phyloP scores from a whole-genome alignment of 2,797 vertebrate genomes.

The Paguma larvata region DNA sequence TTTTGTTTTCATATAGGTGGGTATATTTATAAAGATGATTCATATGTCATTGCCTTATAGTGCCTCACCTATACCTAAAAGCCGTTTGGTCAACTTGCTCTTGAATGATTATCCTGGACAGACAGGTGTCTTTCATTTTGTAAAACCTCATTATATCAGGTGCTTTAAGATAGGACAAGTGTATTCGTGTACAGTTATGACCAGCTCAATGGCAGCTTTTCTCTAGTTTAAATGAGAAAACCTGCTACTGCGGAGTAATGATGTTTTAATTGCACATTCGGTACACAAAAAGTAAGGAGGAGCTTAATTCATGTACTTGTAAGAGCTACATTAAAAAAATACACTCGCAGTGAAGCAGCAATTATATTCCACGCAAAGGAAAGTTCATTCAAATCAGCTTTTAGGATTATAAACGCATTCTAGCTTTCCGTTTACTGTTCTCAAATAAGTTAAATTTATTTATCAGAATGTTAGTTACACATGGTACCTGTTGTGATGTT shows the following conservation, averaged over 20 bases:
- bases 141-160: conserved; percentile 68
- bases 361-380: conserved; percentile 75
- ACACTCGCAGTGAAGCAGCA: conserved; percentile 76
- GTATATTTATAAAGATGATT: conserved; percentile 4
- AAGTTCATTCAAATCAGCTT: conserved; percentile 82
- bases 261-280: conserved; percentile 84
- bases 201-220: conserved; percentile 78
- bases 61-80: neutral
- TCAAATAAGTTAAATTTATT: conserved; percentile 78
- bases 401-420: conserved; percentile 72
- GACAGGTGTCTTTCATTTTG: conserved; percentile 69
- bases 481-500: conserved; percentile 60
- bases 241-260: conserved; percentile 78
- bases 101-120: neutral
- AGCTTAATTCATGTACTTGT: conserved; percentile 82
- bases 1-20: neutral
- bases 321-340: conserved; percentile 80
- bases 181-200: conserved; percentile 74
- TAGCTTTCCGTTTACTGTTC: conserved; percentile 55
- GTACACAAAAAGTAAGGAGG: conserved; percentile 79
- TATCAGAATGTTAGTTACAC: conserved; percentile 78
- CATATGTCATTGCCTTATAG: neutral
- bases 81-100: neutral
- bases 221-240: conserved; percentile 85
- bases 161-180: conserved; percentile 76